phyloP scores from a whole-genome alignment of 2,797 vertebrate genomes.

The Cyprinodon diabolis region DNA sequence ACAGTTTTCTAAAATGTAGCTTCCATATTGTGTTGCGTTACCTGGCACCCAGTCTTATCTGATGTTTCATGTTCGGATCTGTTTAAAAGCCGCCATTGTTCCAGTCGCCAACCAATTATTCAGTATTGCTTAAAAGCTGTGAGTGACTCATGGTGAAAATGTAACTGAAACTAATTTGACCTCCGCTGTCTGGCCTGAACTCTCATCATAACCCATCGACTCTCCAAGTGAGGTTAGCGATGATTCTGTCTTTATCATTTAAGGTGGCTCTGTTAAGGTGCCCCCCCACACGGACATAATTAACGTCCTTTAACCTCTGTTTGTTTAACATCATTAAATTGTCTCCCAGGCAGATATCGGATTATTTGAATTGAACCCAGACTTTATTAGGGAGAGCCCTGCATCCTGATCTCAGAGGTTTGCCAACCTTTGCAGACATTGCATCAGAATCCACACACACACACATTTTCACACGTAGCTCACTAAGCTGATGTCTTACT shows the following conservation, averaged over 20 bases:
- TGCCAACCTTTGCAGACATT: conserved; percentile 38
- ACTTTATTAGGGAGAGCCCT: conserved; percentile 32
- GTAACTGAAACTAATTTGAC: not conserved
- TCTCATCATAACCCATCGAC: not conserved
- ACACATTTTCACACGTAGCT: not conserved
- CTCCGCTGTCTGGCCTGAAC: not conserved
- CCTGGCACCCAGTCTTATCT: too few relatives aligned
- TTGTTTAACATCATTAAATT: conserved; percentile 16
- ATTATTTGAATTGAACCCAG: conserved; percentile 37
- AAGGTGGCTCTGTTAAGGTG: not conserved
- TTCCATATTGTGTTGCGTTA: too few relatives aligned
- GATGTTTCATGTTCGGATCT: too few relatives aligned
- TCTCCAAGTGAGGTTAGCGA: not conserved
- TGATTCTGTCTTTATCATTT: not conserved
- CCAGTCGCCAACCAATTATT: too few relatives aligned
- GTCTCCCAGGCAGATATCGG: conserved; percentile 17
- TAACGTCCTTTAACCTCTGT: not conserved
- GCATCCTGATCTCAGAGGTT: conserved; percentile 9
- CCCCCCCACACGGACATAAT: not conserved
- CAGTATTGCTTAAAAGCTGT: too few relatives aligned
- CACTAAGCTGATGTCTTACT: conserved; percentile 35
- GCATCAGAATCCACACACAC: conserved; percentile 34
- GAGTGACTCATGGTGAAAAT: not conserved
- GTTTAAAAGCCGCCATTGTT: too few relatives aligned
- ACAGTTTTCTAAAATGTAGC: too few relatives aligned